These are phyloP conservation scores for Allobates femoralis DNA, from an alignment of 2,797 vertebrate genomes.

Conservation along the genomic window DNA sequence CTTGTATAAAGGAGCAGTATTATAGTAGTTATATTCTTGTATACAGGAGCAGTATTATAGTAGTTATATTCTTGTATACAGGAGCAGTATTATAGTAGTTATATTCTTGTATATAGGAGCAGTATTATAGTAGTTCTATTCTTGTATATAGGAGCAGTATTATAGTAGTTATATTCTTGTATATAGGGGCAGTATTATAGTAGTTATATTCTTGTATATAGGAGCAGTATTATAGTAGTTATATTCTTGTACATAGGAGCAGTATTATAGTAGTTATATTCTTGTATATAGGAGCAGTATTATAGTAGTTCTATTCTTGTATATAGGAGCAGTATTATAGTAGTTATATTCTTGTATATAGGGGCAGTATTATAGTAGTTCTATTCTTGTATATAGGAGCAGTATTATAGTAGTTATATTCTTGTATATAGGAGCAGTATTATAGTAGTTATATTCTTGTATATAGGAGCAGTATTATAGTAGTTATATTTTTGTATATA, in stretches of 20 bases:
- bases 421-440: not conserved
- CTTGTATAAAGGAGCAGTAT: not conserved
- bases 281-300: not conserved
- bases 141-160: not conserved
- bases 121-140: not conserved
- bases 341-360: slow-evolving; percentile 1
- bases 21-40: too few species aligned
- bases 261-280: slow-evolving; percentile 2
- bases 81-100: not conserved
- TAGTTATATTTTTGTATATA: too few species aligned
- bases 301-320: too few species aligned
- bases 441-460: slow-evolving; percentile 13
- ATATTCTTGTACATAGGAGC: not conserved
- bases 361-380: not conserved
- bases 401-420: slow-evolving; percentile 8
- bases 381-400: too few species aligned
- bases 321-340: slow-evolving; percentile 3
- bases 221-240: slow-evolving; percentile 1
- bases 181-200: not conserved
- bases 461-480: not conserved
- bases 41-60: not conserved
- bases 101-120: not conserved
- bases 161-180: slow-evolving; percentile 8
- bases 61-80: not conserved
- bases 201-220: not conserved